Base-by-base conservation (phyloP, 1,140 invertebrate species). In the Drosophila yakuba region DNA sequence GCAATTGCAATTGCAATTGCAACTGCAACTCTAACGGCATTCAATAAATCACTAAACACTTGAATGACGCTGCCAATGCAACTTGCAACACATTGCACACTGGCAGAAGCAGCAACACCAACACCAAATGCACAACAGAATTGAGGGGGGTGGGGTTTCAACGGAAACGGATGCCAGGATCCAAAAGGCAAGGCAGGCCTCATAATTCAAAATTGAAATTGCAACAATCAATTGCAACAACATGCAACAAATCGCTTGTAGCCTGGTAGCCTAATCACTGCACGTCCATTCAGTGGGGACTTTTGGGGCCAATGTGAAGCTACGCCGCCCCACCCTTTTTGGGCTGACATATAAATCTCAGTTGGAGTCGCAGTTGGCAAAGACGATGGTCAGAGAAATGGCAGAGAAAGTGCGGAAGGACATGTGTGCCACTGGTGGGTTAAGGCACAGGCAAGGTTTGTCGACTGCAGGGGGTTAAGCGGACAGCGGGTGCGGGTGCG, bases 171-270 rank as follows among this genome's bases (percentile, higher is more conserved):
- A 50, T 66, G 73, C 44, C 68, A 74, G 77, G 81, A 78, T 78
- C 66, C 80, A 56, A 63, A 56, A 76, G 44, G 61, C 81, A 72
- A 82, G 83, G 74, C 72, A 50, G 62, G 59, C 51, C 75, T 80
- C 80, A 91, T 91, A 91, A 91, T 91, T 91, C 89, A 91, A 91
- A 91, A 91, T 91, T 91, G 89, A 91, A 89, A 91, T 91, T 91
- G 89, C 89, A 91, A 91, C 89, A 91, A 91, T 91, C 89, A 91
- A 91, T 91, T 91, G 89, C 89, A 91, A 80, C 79, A 86, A 89
- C 84, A 89, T 89, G 85, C 84, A 89, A 89, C 84, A 89, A 88
- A 86, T 86, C 84, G 83, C 76, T 86, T 75, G 78, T 77, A 78
- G 76, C 78, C 80, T 67, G 52, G 50, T 50, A 64, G 71, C 68